Evolutionary conservation across 2,888 invertebrate genomes (phyloP), one percentile per base, ranked within the genome.

Genomic region (Muscina levida): DNA sequence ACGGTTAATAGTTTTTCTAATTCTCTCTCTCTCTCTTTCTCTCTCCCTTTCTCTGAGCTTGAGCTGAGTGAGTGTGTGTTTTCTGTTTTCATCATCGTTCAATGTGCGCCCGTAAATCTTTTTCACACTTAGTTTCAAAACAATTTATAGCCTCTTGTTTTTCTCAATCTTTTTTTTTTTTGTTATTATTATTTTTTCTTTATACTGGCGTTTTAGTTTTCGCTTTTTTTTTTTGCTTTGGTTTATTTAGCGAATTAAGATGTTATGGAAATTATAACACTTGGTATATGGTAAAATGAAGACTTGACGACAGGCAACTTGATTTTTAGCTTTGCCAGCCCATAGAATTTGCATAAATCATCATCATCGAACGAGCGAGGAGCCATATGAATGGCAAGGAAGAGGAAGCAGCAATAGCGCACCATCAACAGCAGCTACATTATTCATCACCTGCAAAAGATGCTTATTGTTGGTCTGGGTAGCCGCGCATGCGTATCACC

Each of bases 221-320:
- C 31, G 31, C 22, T 46, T 31, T 26, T 46, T 22, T 51, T 1
- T 24, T 22, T 39, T 31, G n/a, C 26, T 42, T 72, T 51, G 10
- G n/a, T 24, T 51, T n/a, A 37, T n/a, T 66, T 59, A 73, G 74
- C 72, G 81, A 81, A 81, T 81, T 77, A 81, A 81, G 81, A 72
- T 77, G 81, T 81, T 81, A 81, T 81, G 81, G 81, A 81, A 81
- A 81, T 81, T 74, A 77, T 77, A 77, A 81, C 71, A 77, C 72
- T 26, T 17, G n/a, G n/a, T n/a, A n/a, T n/a, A n/a, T n/a, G n/a
- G n/a, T n/a, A n/a, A n/a, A n/a, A 5, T 31, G 31, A 31, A 31
- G 31, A 77, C 81, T 77, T 81, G 81, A 81, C 81, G 77, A 81
- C 62, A 57, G 37, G 62, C 74, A 77, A 67, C 74, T 81, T 81